Base-by-base conservation (phyloP, 2,888 invertebrate genomes). In the Apamea monoglypha region DNA sequence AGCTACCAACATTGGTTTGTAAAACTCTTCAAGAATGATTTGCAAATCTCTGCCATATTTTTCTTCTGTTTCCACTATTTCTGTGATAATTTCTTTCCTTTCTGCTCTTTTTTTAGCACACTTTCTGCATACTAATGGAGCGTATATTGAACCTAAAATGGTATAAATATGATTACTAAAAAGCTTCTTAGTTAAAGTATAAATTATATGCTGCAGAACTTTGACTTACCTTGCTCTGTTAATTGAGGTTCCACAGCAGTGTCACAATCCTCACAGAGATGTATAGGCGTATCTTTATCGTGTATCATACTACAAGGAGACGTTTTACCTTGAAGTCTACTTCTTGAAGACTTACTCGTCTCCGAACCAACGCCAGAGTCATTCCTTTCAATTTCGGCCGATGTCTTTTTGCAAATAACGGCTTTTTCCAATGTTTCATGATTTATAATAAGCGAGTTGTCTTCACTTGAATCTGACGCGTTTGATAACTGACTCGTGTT, bases 21-120 rank as follows among this genome's bases (percentile, higher is more conserved):
- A 98, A 94, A 99, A 99, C 94, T 99, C 99, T 94, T 99, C 99
- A 90, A 99, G 97, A 89, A 99, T 98, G 79, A 99, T 99, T 93
- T 98, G 98, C 90, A 99, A 97, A 95, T 99, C 99, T 76, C 99
- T 97, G 36, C 99, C 99, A 93, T 99, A 99, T 92, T 99, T 99
- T 92, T 99, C 98, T 96, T 99, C 99, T 3, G 99, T 99, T 95
- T 99, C 99, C 8, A 99, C 98, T 83, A 99, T 99, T 97, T 99
- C 99, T 7, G 98, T 98, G 74, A 99, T 98, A 59, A 99, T 99
- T 97, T 99, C 99, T 92, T 99, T 99, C 77, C 99, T 97, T 94
- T 99, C 99, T 16, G 98, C 98, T 78, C 99, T 97, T 92, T 98
- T 98, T 92, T 99, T 98, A 80, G 98, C 97, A 94, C 99, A 99